phyloP scores from a whole-genome alignment of 1,140 invertebrate species.

The Luehdorfia chinensis region DNA sequence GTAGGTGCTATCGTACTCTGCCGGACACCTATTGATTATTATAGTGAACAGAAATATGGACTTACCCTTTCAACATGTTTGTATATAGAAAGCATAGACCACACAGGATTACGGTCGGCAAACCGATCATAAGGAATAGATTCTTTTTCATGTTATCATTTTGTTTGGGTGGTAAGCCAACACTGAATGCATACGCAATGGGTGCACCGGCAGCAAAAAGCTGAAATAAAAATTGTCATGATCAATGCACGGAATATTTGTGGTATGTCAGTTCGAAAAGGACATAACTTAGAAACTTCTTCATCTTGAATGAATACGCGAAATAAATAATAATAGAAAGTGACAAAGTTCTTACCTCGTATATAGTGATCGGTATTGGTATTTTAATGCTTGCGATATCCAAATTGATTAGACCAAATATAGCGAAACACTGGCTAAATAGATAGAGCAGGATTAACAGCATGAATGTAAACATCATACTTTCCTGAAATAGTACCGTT shows the following conservation, averaged over 20 bases:
- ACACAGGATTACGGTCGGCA: constrained; percentile 52
- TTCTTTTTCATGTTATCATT: constrained; percentile 49
- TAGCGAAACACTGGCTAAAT: constrained; percentile 67
- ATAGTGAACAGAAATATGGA: too few relatives aligned
- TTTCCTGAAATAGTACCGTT: constrained; percentile 50
- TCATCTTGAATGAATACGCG: neutral
- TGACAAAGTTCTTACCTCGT: constrained; percentile 43
- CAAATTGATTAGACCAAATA: constrained; percentile 64
- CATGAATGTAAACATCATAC: constrained; percentile 69
- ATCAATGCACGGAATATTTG: too few relatives aligned
- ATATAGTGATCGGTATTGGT: constrained; percentile 59
- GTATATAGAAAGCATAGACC: constrained; percentile 64
- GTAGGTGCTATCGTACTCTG: too few relatives aligned
- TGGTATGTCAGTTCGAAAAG: too few relatives aligned
- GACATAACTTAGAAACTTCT: too few relatives aligned
- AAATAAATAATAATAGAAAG: neutral
- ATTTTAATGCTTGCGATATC: constrained; percentile 66
- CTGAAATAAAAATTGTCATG: constrained; percentile 42
- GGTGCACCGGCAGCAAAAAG: constrained; percentile 63
- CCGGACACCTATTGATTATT: too few relatives aligned
- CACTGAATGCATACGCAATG: constrained; percentile 61
- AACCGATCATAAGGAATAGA: constrained; percentile 47
- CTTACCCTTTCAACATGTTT: constrained; percentile 68
- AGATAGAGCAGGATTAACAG: constrained; percentile 58
- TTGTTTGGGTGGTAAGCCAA: constrained; percentile 50